Conservation (phyloP, 2,797 vertebrate genomes). For the Phataginus tricuspis region DNA sequence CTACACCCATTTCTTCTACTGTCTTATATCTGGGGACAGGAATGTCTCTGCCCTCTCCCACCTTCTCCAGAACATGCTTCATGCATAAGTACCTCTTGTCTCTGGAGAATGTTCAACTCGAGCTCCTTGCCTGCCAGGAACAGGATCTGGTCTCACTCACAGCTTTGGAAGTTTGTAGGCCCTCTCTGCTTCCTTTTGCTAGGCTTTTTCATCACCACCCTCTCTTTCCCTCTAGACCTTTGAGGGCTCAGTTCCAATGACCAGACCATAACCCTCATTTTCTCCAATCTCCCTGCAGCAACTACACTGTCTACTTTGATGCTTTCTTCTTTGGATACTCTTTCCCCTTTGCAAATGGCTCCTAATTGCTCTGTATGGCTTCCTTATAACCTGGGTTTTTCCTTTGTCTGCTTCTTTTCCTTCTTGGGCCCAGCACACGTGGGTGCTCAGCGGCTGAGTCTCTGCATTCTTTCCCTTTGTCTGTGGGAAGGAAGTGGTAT, state of each 20-base stretch:
- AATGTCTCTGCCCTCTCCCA: rapidly evolving
- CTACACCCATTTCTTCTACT: not conserved
- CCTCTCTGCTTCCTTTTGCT: not conserved
- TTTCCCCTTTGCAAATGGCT: not conserved
- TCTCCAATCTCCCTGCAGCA: not conserved
- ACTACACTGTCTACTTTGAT: not conserved
- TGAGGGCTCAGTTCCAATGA: not conserved
- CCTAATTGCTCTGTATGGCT: not conserved
- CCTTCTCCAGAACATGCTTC: not conserved
- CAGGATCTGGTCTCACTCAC: not conserved
- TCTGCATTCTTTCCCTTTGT: not conserved
- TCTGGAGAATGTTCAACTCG: not conserved
- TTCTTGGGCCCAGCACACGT: rapidly evolving
- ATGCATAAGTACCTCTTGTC: no score
- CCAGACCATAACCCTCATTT: not conserved
- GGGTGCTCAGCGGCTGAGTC: not conserved
- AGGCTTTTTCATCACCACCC: not conserved
- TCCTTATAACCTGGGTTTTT: not conserved
- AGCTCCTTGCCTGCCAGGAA: not conserved
- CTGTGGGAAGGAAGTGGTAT: not conserved
- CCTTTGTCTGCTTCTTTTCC: not conserved
- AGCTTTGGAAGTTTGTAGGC: not conserved
- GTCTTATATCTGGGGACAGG: not conserved
- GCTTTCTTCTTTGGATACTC: not conserved
- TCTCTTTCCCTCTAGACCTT: not conserved